Evolutionary conservation across 1,140 invertebrate species (phyloP).

Genomic region (Holotrichia oblita): DNA sequence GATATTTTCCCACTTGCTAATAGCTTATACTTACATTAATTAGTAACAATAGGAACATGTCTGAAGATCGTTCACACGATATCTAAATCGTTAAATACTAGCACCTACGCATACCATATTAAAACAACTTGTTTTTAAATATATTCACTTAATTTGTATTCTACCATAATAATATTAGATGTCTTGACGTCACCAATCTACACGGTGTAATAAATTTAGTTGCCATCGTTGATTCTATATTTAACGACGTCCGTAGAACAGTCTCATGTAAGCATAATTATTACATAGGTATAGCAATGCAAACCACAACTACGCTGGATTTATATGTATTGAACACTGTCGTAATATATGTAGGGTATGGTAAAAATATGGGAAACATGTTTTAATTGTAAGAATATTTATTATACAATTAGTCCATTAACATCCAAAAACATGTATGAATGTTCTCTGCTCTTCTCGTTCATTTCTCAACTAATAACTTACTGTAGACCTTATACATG

Average conservation of each 20-base stretch:
- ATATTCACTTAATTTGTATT: constrained; percentile 1
- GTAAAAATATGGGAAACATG: background rate
- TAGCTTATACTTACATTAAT: no score
- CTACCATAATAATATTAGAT: background rate
- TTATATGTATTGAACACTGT: background rate
- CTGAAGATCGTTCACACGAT: background rate
- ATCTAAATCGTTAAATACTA: background rate
- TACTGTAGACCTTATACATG: no score
- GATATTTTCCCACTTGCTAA: no score
- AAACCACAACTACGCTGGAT: background rate
- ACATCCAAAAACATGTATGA: no score
- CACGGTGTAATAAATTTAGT: background rate
- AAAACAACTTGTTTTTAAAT: background rate
- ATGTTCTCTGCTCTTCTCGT: no score
- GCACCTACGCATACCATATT: background rate
- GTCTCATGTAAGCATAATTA: background rate
- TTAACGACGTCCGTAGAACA: background rate
- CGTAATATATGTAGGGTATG: background rate
- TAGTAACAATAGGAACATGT: background rate
- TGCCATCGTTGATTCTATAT: background rate
- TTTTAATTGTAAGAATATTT: no score
- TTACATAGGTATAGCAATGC: background rate
- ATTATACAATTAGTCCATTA: no score
- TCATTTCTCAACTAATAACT: no score
- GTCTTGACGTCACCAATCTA: background rate